These are phyloP conservation scores for Strigops habroptila DNA, from an alignment of 2,113 vertebrate genomes.

Conservation along the genomic window DNA sequence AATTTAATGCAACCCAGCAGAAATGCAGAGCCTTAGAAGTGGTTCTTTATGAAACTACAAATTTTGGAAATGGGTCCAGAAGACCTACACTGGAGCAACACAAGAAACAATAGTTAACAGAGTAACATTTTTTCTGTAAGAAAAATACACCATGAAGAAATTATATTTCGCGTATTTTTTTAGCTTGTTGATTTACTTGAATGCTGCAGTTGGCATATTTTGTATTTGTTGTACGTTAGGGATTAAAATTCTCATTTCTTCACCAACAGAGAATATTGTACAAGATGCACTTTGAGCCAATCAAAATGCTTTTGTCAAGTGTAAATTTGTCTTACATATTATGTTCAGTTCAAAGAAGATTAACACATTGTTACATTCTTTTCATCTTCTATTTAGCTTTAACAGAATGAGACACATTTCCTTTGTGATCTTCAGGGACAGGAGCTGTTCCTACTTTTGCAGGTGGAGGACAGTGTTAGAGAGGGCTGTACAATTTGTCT, in stretches of 20 bases:
- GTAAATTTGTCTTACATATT: constrained; percentile 36
- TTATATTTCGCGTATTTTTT: constrained; percentile 28
- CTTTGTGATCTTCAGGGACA: neutral
- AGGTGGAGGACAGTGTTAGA: neutral
- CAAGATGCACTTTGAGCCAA: neutral
- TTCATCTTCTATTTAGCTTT: constrained; percentile 1
- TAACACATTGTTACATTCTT: neutral
- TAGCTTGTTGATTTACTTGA: constrained; percentile 43
- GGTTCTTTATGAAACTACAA: constrained; percentile 64
- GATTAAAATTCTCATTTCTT: constrained; percentile 53
- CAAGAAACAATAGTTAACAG: constrained; percentile 52
- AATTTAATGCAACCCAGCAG: constrained; percentile 69
- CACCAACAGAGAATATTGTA: neutral
- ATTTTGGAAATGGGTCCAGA: constrained; percentile 46
- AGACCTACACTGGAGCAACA: constrained; percentile 57
- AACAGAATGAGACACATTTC: neutral
- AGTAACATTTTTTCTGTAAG: constrained; percentile 49
- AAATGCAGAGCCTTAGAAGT: constrained; percentile 67
- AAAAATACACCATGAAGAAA: constrained; percentile 58
- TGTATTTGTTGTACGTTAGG: constrained; percentile 12
- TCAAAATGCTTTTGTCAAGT: neutral
- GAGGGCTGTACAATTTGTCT: neutral
- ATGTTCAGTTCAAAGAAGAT: constrained; percentile 36
- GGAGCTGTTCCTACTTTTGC: neutral
- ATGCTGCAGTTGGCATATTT: neutral